Evolutionary conservation across 1,140 invertebrate species (phyloP).

Genomic region (Hermetia illucens): DNA sequence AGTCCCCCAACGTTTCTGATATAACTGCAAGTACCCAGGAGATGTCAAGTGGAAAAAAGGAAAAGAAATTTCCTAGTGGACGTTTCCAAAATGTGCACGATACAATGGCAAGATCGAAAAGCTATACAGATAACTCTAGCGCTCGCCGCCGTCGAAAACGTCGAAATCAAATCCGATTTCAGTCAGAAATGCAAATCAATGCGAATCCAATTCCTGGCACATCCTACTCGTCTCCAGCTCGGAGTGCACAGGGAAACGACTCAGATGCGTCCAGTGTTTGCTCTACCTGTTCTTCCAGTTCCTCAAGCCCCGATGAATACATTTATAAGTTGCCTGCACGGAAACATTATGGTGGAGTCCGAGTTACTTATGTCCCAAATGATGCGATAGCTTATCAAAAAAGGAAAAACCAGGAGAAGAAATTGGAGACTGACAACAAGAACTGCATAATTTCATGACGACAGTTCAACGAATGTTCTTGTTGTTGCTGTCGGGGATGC

Average conservation of each 20-base stretch:
- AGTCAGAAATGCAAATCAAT: conserved; percentile 21
- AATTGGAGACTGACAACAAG: conserved; percentile 19
- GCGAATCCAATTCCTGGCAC: conserved; percentile 24
- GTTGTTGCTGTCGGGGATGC: too few relatives aligned
- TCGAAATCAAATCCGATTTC: conserved; percentile 25
- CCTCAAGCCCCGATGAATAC: conserved; percentile 65
- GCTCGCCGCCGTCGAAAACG: conserved; percentile 17
- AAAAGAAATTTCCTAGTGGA: too few relatives aligned
- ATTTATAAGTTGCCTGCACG: conserved; percentile 66
- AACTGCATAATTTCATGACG: conserved; percentile 30
- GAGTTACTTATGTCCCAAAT: conserved; percentile 80
- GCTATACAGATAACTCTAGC: conserved; percentile 29
- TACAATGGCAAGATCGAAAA: conserved; percentile 28
- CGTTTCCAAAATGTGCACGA: conserved; percentile 25
- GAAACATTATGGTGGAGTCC: conserved; percentile 67
- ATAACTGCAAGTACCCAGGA: conserved; percentile 27
- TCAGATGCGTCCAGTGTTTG: conserved; percentile 64
- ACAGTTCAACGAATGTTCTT: too few relatives aligned
- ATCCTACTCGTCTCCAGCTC: conserved; percentile 23
- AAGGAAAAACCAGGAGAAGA: conserved; percentile 34
- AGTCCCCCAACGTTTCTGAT: conserved; percentile 25
- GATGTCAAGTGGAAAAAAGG: conserved; percentile 23
- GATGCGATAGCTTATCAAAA: conserved; percentile 70
- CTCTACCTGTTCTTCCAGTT: conserved; percentile 66
- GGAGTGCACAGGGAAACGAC: conserved; percentile 15